Conservation (phyloP, 2,113 vertebrate genomes). For the Etheostoma cragini region DNA sequence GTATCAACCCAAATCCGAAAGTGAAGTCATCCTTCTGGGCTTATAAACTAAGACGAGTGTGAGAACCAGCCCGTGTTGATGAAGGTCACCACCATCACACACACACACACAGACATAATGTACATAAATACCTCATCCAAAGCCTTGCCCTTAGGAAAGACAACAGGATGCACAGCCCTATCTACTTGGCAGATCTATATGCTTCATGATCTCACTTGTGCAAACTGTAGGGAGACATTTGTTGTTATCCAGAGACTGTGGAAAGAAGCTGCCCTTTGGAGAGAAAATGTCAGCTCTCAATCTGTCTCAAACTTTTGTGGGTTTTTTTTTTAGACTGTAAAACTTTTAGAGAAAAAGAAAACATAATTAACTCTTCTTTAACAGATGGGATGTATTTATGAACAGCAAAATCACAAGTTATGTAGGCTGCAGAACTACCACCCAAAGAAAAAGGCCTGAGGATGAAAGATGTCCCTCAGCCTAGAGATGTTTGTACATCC, state of each 20-base stretch:
- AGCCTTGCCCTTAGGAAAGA: neutral
- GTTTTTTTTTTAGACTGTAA: neutral
- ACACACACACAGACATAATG: neutral
- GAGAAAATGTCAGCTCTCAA: constrained; percentile 57
- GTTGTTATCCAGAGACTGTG: constrained; percentile 6
- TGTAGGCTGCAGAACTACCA: neutral
- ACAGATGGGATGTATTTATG: neutral
- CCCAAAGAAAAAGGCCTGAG: neutral
- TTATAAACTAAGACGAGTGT: neutral
- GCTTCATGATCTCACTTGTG: neutral
- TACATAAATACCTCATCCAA: neutral
- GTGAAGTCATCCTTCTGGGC: no score
- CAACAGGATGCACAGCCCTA: neutral
- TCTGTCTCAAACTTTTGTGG: neutral
- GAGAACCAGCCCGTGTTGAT: neutral
- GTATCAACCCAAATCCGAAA: neutral
- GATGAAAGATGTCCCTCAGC: no score
- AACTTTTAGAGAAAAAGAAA: neutral
- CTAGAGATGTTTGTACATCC: no score
- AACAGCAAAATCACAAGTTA: neutral
- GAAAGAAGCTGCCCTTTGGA: constrained; percentile 43
- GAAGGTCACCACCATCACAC: neutral
- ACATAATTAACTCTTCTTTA: neutral
- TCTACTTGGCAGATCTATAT: neutral
- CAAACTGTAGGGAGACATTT: neutral